Conservation (phyloP, 2,113 vertebrate genomes). For the Hippolais icterina region DNA sequence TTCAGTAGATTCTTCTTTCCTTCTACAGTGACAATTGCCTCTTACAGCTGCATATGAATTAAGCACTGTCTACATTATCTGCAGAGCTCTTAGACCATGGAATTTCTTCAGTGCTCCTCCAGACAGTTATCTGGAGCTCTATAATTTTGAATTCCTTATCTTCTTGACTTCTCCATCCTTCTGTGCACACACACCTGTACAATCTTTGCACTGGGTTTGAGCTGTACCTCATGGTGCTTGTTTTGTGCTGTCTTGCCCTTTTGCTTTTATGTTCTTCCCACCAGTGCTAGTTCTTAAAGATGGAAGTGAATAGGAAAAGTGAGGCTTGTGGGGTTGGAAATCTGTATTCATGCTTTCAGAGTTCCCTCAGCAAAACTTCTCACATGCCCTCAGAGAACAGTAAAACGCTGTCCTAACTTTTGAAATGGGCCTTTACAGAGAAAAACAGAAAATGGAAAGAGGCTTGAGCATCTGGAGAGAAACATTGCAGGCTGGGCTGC, state of each 20-base stretch:
- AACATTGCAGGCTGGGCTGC: not conserved
- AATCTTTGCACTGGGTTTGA: not conserved
- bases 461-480: not conserved
- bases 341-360: not conserved
- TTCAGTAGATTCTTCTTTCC: not conserved
- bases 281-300: not conserved
- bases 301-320: not conserved
- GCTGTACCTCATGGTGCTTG: not conserved
- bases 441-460: not conserved
- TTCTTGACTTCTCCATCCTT: not conserved
- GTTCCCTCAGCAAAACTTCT: not conserved
- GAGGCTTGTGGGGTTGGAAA: not conserved
- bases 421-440: not conserved
- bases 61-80: not conserved
- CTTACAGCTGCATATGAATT: not conserved
- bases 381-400: fast-evolving
- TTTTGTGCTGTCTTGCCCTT: not conserved
- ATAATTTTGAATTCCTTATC: not conserved
- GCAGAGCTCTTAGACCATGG: not conserved
- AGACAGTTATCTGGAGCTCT: not conserved
- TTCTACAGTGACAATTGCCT: not conserved
- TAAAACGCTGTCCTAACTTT: fast-evolving
- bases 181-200: not conserved
- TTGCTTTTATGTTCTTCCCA: not conserved
- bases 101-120: not conserved